Evolutionary conservation across 2,113 vertebrate genomes (phyloP).

Genomic region (Scolopax mira): DNA sequence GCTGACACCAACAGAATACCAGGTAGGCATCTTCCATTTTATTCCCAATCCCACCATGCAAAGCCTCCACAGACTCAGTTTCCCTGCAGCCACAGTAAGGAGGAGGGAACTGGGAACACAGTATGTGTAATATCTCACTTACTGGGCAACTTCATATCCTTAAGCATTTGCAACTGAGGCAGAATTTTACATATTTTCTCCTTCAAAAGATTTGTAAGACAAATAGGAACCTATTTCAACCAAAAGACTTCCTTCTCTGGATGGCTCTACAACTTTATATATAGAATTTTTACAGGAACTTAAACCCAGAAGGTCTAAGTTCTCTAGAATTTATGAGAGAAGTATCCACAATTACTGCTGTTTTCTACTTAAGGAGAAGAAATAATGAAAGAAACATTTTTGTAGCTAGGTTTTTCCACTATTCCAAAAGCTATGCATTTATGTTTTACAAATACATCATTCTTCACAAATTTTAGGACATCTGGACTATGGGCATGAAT

Average conservation of each 20-base stretch:
- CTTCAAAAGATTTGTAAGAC: not conserved
- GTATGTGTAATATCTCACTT: accelerated
- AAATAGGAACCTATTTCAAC: not conserved
- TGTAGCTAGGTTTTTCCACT: not conserved
- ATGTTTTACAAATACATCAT: not conserved
- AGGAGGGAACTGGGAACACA: not conserved
- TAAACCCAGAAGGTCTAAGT: not conserved
- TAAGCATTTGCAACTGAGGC: not conserved
- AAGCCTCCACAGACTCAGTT: not conserved
- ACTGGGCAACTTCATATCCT: not conserved
- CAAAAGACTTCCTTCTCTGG: not conserved
- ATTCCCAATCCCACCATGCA: not conserved
- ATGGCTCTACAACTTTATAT: not conserved
- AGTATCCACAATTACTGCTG: not conserved
- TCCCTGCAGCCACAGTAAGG: not conserved
- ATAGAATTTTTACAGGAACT: not conserved
- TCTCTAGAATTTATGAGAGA: not conserved
- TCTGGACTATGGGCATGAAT: not conserved
- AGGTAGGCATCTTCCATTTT: not conserved
- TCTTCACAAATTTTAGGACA: not conserved
- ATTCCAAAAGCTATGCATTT: not conserved
- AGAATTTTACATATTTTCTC: not conserved
- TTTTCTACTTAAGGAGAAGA: not conserved
- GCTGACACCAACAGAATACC: not conserved
- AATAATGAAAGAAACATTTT: not conserved